These are phyloP conservation scores for Oeneis ivallda DNA, from an alignment of 2,888 invertebrate genomes.

Conservation along the genomic window DNA sequence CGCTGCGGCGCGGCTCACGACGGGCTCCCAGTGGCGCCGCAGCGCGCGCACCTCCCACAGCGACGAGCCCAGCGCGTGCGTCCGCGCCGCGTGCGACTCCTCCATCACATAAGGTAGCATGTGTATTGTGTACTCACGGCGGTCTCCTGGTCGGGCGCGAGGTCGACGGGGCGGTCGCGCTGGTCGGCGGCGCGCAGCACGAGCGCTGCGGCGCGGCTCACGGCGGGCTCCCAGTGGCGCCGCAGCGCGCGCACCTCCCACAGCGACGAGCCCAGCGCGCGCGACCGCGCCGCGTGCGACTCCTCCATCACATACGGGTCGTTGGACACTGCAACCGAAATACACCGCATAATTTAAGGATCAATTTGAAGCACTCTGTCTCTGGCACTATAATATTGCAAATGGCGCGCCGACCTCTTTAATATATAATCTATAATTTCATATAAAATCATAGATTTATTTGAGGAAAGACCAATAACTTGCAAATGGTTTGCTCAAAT, in stretches of 20 bases:
- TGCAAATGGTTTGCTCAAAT: no score
- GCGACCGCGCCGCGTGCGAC: slow-evolving; percentile 87
- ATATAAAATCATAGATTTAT: no score
- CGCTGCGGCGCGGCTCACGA: slow-evolving; percentile 86
- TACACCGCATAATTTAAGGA: no score
- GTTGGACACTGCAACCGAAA: slow-evolving; percentile 61
- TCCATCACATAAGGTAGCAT: slow-evolving; percentile 93
- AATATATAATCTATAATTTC: no score
- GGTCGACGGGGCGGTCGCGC: slow-evolving; percentile 33
- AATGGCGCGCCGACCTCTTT: no score
- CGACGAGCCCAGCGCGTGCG: slow-evolving; percentile 92
- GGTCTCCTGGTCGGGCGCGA: slow-evolving; percentile 34
- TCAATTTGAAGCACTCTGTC: no score
- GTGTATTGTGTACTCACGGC: background rate
- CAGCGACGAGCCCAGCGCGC: slow-evolving; percentile 93
- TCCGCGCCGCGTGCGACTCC: slow-evolving; percentile 88
- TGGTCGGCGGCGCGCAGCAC: slow-evolving; percentile 46
- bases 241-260: slow-evolving; percentile 93
- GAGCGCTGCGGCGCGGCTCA: slow-evolving; percentile 85
- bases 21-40: slow-evolving; percentile 76
- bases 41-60: slow-evolving; percentile 95
- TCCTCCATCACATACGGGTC: slow-evolving; percentile 95
- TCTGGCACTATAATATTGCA: no score
- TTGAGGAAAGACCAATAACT: no score
- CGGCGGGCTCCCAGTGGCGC: slow-evolving; percentile 80